Evolutionary conservation across 2,797 vertebrate genomes (phyloP).

Genomic region (Anguilla anguilla): DNA sequence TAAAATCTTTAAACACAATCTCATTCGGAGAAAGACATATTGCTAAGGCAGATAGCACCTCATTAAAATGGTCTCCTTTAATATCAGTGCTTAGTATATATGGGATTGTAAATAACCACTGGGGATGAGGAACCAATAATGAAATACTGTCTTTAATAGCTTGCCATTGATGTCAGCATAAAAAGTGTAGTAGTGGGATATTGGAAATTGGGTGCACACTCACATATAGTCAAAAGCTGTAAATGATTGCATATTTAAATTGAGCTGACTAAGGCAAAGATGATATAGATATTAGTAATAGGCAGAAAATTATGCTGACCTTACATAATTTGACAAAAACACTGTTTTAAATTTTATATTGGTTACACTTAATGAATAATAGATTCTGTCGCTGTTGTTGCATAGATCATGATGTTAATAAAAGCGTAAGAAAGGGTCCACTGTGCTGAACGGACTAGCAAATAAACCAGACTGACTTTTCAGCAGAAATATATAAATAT

Average conservation of each 20-base stretch:
- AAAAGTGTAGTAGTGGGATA: conserved; percentile 97
- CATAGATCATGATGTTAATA: conserved; percentile 69
- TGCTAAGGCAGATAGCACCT: conserved; percentile 99
- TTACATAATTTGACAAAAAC: conserved; percentile 94
- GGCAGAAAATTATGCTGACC: conserved; percentile 99
- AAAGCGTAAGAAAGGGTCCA: conserved; percentile 40
- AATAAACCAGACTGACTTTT: conserved; percentile 79
- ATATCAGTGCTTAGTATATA: conserved; percentile 99
- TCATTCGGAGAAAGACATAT: conserved; percentile 99
- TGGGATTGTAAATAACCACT: conserved; percentile 99
- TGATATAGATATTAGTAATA: conserved; percentile 99
- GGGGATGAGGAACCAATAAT: conserved; percentile 99
- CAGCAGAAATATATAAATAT: conserved; percentile 79
- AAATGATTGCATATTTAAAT: conserved; percentile 99
- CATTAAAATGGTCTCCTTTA: conserved; percentile 99
- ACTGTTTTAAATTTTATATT: conserved; percentile 99
- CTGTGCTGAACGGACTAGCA: conserved; percentile 75
- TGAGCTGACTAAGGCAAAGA: conserved; percentile 99
- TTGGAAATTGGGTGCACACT: conserved; percentile 95
- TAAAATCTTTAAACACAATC: conserved; percentile 99
- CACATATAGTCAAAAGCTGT: conserved; percentile 93
- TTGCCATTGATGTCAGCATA: conserved; percentile 99
- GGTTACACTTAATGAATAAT: conserved; percentile 99
- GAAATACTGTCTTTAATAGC: conserved; percentile 99
- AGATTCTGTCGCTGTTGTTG: conserved; percentile 95